A percentile compares a stretch with the other conserved stretches of the same genome.
phyloP scores from a whole-genome alignment of 2,113 vertebrate species.

The Lycocorax pyrrhopterus region DNA sequence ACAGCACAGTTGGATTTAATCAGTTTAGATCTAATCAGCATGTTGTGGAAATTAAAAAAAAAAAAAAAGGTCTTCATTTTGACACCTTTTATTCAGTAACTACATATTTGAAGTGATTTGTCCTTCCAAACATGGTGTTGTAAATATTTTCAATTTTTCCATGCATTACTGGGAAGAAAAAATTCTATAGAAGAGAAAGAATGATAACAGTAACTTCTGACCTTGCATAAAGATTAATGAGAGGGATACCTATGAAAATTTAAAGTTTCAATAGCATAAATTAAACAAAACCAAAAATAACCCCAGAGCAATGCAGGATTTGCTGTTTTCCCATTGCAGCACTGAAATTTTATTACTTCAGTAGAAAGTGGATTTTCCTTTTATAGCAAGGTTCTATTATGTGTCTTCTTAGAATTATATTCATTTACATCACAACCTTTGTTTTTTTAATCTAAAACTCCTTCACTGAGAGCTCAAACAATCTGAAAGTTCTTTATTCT shows the following conservation, averaged over 20 bases:
- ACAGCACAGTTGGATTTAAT: background rate
- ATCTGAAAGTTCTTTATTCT: slow-evolving; percentile 17
- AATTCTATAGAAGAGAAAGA: background rate
- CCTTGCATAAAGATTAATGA: background rate
- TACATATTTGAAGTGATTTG: background rate
- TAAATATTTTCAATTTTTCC: background rate
- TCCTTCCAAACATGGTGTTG: background rate
- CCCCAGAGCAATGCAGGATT: background rate
- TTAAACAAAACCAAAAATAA: background rate
- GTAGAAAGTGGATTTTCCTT: background rate
- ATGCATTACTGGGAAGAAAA: background rate
- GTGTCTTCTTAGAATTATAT: background rate
- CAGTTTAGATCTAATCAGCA: background rate
- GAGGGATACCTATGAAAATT: background rate
- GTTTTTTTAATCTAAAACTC: slow-evolving; percentile 16
- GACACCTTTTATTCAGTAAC: background rate
- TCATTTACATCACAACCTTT: background rate
- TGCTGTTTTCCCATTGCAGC: background rate
- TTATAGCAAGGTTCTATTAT: background rate
- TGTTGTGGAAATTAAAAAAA: background rate
- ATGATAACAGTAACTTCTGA: background rate
- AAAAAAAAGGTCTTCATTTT: background rate
- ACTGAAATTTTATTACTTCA: background rate
- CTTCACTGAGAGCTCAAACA: background rate
- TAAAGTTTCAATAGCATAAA: background rate